A percentile compares a stretch with the other conserved stretches of the same genome.
phyloP scores from a whole-genome alignment of 30 jellyfish, hydroid and myxozoan species.

The Chironex yamaguchii region DNA sequence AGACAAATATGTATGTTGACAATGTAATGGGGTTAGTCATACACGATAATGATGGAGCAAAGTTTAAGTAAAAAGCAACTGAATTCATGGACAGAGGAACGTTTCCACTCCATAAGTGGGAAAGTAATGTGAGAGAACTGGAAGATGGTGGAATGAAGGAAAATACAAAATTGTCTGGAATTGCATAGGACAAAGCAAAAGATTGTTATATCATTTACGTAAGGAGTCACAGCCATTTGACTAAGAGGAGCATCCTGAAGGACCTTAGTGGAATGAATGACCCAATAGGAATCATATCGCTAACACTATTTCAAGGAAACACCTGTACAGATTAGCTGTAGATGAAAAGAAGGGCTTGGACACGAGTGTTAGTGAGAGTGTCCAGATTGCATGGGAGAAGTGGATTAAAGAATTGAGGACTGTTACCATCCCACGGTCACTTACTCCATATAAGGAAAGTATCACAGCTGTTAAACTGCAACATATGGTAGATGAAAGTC shows the following conservation, averaged over 20 bases:
- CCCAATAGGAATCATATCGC: constrained; percentile 48
- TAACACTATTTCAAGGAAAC: constrained; percentile 42
- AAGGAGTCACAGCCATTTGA: too few species aligned
- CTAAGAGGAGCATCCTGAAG: constrained; percentile 50
- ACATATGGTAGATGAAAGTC: constrained; percentile 61
- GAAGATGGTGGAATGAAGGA: too few species aligned
- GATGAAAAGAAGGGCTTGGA: constrained; percentile 63
- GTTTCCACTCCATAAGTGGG: too few species aligned
- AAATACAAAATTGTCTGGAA: too few species aligned
- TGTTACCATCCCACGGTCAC: constrained; percentile 43
- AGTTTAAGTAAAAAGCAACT: too few species aligned
- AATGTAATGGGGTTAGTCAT: too few species aligned
- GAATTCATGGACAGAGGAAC: too few species aligned
- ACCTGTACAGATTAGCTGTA: constrained; percentile 42
- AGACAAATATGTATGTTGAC: too few species aligned
- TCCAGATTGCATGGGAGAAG: constrained; percentile 10
- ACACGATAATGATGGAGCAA: too few species aligned
- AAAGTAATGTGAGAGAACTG: too few species aligned
- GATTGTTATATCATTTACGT: too few species aligned
- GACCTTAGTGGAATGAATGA: constrained; percentile 10
- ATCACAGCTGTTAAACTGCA: constrained; percentile 18
- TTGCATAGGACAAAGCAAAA: too few species aligned
- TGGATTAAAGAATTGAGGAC: constrained; percentile 15
- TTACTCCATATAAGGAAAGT: constrained; percentile 48
- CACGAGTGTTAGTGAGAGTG: constrained; percentile 11